Evolutionary conservation across 2,113 vertebrate species (phyloP), one percentile per base, ranked within the genome.

Genomic region (Reinhardtius hippoglossoides): DNA sequence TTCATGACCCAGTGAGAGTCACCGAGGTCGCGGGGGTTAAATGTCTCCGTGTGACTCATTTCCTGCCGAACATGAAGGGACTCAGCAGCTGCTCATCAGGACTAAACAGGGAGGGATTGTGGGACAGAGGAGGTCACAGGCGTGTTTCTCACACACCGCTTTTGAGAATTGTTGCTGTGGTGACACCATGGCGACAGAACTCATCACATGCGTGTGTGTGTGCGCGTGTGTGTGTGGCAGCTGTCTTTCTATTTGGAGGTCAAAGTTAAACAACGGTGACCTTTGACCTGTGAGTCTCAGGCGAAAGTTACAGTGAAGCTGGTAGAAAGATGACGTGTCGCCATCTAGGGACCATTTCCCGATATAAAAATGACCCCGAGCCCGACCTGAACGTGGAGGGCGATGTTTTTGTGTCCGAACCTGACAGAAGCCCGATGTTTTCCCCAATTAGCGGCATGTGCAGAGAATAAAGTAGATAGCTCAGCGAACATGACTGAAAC

Each of bases 21-120:
- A 48, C 12, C 2, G 27, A 76, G 89, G 88, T 85, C 71, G 1
- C 1, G 5, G 83, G 83, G 88, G 91, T 92, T 88, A 89, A 87
- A 90, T 64, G 82, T 85, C 81, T 84, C 77, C 70, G 65, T 60
- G 82, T 78, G 87, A 91, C 80, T 91, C 90, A 90, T 88, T 92
- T 94, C 93, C 92, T 92, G 83, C 86, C 79, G 31, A 66, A 87
- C 76, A 88, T 87, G 88, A 76, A 87, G 78, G 67, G 61, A 59
- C 68, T 79, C 73, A 59, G 86, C 93, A 94, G 90, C 87, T 90
- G 89, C 74, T 89, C 68, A 60, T 85, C 68, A 59, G 76, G 54
- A 79, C 61, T 82, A 61, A 85, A 89, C 88, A 92, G 78, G 65
- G 85, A 87, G 79, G 84, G 81, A 86, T 90, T 92, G 89, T 90